These are phyloP conservation scores for Peribatodes rhomboidaria DNA, from an alignment of 2,888 invertebrate species.

Conservation along the genomic window DNA sequence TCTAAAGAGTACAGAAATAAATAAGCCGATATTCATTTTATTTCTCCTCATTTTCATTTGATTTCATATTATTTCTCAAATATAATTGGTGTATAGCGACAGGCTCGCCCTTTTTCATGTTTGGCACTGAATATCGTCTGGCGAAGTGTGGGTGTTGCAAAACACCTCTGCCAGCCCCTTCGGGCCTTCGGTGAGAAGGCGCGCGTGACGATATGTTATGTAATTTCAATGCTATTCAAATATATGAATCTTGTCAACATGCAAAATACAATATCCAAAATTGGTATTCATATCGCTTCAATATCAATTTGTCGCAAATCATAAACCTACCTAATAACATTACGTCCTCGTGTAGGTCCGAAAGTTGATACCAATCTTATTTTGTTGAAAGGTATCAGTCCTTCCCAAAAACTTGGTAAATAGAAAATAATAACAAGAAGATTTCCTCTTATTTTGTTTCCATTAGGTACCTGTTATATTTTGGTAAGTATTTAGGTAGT, in stretches of 20 bases:
- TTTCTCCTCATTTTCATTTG: not conserved
- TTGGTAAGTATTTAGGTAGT: not conserved
- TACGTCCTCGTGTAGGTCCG: slow-evolving; percentile 3
- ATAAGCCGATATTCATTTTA: not conserved
- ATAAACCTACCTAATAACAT: slow-evolving; percentile 13
- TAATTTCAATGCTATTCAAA: not conserved
- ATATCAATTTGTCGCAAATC: slow-evolving; percentile 12
- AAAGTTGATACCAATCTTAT: slow-evolving; percentile 17
- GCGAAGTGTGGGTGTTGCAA: too few species aligned
- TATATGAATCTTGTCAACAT: slow-evolving; percentile 11
- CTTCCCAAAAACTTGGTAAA: slow-evolving; percentile 1
- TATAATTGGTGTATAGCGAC: too few species aligned
- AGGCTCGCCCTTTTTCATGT: too few species aligned
- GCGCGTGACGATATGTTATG: too few species aligned
- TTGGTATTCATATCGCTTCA: slow-evolving; percentile 13
- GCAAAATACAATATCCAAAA: slow-evolving; percentile 5
- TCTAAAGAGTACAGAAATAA: not conserved
- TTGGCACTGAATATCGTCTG: too few species aligned
- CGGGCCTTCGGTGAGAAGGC: too few species aligned
- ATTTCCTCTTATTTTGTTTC: slow-evolving; percentile 1
- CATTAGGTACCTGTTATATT: not conserved
- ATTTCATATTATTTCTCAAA: too few species aligned
- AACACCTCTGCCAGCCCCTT: too few species aligned
- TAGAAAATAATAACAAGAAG: slow-evolving; percentile 7
- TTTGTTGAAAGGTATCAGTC: slow-evolving; percentile 14